Evolutionary conservation across 2,888 invertebrate genomes (phyloP).

Genomic region (Adelphocoris suturalis): DNA sequence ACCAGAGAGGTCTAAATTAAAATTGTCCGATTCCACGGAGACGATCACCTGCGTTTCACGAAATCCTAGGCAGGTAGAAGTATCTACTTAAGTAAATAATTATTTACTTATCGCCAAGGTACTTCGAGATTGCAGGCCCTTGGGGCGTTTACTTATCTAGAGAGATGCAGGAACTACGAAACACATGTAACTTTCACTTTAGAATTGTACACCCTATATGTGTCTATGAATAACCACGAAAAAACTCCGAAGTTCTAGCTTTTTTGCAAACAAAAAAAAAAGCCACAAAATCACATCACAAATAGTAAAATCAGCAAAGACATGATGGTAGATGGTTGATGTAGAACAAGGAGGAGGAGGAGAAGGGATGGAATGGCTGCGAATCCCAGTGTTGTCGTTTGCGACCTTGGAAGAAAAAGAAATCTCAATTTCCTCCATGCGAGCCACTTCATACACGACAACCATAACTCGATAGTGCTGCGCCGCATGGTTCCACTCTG

Average conservation of each 20-base stretch:
- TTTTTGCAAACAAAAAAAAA: background rate
- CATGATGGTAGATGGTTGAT: background rate
- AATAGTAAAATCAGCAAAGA: background rate
- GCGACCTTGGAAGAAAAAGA: too few species aligned
- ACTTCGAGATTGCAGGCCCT: background rate
- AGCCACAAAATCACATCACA: background rate
- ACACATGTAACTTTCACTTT: background rate
- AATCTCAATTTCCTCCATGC: too few species aligned
- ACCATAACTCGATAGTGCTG: too few species aligned
- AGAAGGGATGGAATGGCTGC: too few species aligned
- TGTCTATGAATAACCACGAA: background rate
- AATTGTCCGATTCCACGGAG: background rate
- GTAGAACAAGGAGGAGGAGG: too few species aligned
- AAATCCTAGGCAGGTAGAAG: background rate
- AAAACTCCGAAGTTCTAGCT: background rate
- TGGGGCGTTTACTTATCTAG: background rate
- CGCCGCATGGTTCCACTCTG: too few species aligned
- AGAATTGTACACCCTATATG: background rate
- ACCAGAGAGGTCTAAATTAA: background rate
- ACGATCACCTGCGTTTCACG: background rate
- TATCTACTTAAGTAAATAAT: background rate
- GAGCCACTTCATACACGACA: too few species aligned
- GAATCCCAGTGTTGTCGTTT: too few species aligned
- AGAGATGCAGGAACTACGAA: background rate
- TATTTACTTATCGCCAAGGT: constrained; percentile 35